Evolutionary conservation across 2,113 vertebrate genomes (phyloP).

Genomic region (Mohoua ochrocephala): DNA sequence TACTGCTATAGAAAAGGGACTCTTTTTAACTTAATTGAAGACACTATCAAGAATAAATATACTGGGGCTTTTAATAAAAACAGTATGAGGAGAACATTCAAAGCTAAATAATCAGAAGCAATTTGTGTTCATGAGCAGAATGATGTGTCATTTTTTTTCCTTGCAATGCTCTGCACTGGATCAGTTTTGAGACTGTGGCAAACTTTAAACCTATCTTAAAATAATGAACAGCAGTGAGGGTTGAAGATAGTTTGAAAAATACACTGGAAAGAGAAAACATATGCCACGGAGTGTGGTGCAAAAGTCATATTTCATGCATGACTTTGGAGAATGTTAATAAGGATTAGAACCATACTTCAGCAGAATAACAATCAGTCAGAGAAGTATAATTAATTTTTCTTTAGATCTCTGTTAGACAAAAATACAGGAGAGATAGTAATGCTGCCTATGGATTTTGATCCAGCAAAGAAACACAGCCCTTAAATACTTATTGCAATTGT

Average conservation of each 20-base stretch:
- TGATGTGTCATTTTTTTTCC: constrained; percentile 59
- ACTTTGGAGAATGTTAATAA: constrained; percentile 90
- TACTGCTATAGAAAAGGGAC: constrained; percentile 70
- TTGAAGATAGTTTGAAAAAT: constrained; percentile 82
- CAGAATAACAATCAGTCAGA: constrained; percentile 78
- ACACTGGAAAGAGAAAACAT: constrained; percentile 87
- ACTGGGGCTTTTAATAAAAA: constrained; percentile 76
- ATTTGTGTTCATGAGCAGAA: constrained; percentile 70
- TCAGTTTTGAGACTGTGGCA: constrained; percentile 63
- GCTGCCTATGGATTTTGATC: constrained; percentile 26
- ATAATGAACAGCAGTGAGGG: constrained; percentile 82
- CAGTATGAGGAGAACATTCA: constrained; percentile 74
- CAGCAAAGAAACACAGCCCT: background rate
- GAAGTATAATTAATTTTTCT: constrained; percentile 75
- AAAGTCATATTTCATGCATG: constrained; percentile 87
- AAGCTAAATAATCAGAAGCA: constrained; percentile 76
- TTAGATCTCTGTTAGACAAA: constrained; percentile 75
- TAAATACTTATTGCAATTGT: background rate
- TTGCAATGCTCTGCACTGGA: constrained; percentile 32
- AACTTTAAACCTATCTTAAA: constrained; percentile 81
- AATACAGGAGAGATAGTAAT: constrained; percentile 60
- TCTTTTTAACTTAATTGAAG: constrained; percentile 77
- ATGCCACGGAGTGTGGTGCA: constrained; percentile 78
- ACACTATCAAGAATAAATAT: constrained; percentile 77
- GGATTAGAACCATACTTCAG: constrained; percentile 87